Evolutionary conservation across 2,888 invertebrate genomes (phyloP).

Genomic region (Mellilla xanthometata): DNA sequence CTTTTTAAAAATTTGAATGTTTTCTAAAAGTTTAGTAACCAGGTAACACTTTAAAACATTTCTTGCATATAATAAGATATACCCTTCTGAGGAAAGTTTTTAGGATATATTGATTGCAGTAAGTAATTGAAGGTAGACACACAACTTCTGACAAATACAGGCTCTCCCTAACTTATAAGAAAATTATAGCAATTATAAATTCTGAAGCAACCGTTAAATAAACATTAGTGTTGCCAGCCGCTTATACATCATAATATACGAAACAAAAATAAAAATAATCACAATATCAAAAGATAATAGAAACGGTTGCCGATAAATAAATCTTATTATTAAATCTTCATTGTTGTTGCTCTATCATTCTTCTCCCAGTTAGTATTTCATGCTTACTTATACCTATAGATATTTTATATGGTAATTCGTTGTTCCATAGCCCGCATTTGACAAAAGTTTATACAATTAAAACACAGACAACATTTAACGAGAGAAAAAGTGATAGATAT

Average conservation of each 20-base stretch:
- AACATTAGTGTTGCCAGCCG: conserved; percentile 14
- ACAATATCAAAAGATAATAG: neutral
- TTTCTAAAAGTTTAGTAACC: too few species aligned
- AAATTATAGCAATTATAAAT: neutral
- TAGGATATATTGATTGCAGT: neutral
- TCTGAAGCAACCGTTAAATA: conserved; percentile 4
- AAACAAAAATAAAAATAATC: neutral
- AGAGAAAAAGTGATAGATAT: conserved; percentile 35
- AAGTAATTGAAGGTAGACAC: conserved; percentile 13
- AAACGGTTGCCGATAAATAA: neutral
- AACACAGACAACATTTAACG: conserved; percentile 40
- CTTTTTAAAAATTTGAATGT: too few species aligned
- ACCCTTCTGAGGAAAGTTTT: too few species aligned
- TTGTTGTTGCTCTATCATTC: too few species aligned
- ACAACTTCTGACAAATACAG: conserved; percentile 78
- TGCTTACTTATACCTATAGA: conserved; percentile 18
- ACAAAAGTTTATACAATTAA: conserved; percentile 60
- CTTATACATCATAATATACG: neutral
- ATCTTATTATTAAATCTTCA: neutral
- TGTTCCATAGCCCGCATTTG: conserved; percentile 78
- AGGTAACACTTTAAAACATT: too few species aligned
- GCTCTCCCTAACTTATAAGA: conserved; percentile 36
- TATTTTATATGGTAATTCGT: conserved; percentile 62
- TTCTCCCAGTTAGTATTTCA: neutral
- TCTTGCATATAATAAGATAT: too few species aligned